phyloP scores from a whole-genome alignment of 2,113 vertebrate species.

The Pituophis catenifer region DNA sequence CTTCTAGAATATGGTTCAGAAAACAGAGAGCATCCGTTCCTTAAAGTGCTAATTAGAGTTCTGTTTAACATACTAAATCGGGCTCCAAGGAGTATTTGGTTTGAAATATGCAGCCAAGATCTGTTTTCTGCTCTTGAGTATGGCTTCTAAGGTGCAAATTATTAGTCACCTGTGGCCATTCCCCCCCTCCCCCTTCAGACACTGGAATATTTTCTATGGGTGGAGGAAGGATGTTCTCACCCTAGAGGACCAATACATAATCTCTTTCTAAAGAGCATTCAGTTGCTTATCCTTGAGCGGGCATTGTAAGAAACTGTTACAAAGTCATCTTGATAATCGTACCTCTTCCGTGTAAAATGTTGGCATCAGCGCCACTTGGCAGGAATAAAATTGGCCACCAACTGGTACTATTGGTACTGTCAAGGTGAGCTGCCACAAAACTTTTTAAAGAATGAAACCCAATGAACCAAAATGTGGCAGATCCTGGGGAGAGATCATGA shows the following conservation, averaged over 20 bases:
- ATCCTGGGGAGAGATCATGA: background rate
- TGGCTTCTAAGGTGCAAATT: background rate
- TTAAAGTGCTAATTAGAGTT: background rate
- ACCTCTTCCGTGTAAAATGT: background rate
- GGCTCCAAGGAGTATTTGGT: background rate
- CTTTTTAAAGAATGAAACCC: background rate
- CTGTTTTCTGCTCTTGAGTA: background rate
- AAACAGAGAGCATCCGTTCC: background rate
- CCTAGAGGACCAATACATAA: background rate
- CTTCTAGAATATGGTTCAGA: background rate
- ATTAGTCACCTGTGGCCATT: background rate
- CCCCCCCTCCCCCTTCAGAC: background rate
- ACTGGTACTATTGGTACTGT: background rate
- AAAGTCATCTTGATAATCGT: background rate
- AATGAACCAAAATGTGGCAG: background rate
- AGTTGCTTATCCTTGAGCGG: background rate
- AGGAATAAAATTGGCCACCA: background rate
- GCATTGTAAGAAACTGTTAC: background rate
- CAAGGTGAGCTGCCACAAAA: background rate
- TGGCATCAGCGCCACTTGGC: background rate
- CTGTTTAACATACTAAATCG: background rate
- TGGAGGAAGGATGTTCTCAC: background rate
- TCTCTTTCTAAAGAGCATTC: background rate
- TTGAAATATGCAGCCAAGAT: background rate
- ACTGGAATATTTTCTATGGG: background rate